Percentiles rank a stretch among this genome's conserved stretches.
Evolutionary conservation across 2,888 invertebrate genomes (phyloP).

Genomic region (Aromia moschata): DNA sequence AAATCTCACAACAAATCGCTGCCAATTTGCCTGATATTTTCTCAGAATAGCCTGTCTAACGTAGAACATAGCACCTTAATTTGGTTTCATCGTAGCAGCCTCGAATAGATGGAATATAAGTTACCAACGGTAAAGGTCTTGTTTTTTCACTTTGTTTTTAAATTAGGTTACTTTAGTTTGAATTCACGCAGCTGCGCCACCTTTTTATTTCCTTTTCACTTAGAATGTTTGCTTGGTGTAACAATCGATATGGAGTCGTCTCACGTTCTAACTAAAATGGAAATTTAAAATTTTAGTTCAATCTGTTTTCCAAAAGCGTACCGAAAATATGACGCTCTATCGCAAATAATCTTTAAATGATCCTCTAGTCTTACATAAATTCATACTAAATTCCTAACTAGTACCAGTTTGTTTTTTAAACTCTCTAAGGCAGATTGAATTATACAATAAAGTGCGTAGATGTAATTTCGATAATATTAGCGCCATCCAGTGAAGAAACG

Average conservation of each 20-base stretch:
- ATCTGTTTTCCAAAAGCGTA: conserved; percentile 51
- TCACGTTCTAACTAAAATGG: conserved; percentile 47
- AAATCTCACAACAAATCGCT: conserved; percentile 47
- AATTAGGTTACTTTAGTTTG: conserved; percentile 31
- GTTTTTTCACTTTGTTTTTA: conserved; percentile 55
- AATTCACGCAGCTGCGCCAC: conserved; percentile 34
- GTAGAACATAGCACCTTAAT: conserved; percentile 35
- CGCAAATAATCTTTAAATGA: conserved; percentile 5
- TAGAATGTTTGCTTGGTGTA: conserved; percentile 31
- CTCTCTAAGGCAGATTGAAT: neutral
- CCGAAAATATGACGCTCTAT: conserved; percentile 48
- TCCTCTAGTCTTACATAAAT: neutral
- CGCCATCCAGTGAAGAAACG: conserved; percentile 59
- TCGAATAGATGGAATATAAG: conserved; percentile 15
- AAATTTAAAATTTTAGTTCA: conserved; percentile 50
- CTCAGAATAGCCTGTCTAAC: conserved; percentile 31
- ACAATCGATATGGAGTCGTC: conserved; percentile 31
- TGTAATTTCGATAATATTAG: conserved; percentile 49
- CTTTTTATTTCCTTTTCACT: conserved; percentile 26
- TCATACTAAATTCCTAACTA: too few species aligned
- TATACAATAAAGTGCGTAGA: neutral
- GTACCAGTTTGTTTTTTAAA: too few species aligned
- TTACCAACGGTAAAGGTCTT: conserved; percentile 44
- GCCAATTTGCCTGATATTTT: conserved; percentile 46
- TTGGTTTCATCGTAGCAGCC: conserved; percentile 35